Percentiles rank a stretch among this genome's conserved stretches.
Evolutionary conservation across 2,797 vertebrate genomes (phyloP).

Genomic region (Halcyon chelicuti): DNA sequence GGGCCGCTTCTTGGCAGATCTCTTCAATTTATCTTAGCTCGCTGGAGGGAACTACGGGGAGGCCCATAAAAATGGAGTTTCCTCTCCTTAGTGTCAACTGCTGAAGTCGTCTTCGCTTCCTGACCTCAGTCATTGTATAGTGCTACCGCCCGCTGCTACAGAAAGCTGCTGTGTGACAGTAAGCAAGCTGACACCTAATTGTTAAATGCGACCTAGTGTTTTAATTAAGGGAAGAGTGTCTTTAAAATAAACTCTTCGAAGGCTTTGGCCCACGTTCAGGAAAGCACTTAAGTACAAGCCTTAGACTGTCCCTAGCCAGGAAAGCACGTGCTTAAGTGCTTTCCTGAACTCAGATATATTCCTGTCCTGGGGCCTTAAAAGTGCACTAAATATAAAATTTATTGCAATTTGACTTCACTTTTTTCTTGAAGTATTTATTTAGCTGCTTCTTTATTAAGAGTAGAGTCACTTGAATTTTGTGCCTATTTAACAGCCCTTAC

Average conservation of each 20-base stretch:
- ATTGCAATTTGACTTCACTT: conserved; percentile 13
- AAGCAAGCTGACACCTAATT: conserved; percentile 46
- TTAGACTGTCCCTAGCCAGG: conserved; percentile 36
- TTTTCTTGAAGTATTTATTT: conserved; percentile 49
- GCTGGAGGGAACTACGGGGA: not conserved
- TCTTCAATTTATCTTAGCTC: conserved; percentile 14
- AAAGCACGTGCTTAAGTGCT: conserved; percentile 61
- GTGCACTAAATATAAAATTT: conserved; percentile 39
- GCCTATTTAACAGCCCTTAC: not conserved
- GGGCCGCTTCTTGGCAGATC: conserved; percentile 1
- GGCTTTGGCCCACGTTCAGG: conserved; percentile 48
- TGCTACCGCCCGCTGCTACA: not conserved
- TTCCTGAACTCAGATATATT: conserved; percentile 63
- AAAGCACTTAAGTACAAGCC: conserved; percentile 65
- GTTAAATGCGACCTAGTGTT: conserved; percentile 32
- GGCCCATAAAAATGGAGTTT: conserved; percentile 42
- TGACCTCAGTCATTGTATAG: conserved; percentile 14
- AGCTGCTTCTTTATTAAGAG: conserved; percentile 23
- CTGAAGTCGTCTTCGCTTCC: conserved; percentile 7
- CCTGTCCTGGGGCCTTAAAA: conserved; percentile 37
- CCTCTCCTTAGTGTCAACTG: not conserved
- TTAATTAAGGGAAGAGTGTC: conserved; percentile 48
- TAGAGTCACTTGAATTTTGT: not conserved
- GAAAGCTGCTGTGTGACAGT: conserved; percentile 28
- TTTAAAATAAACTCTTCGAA: conserved; percentile 54